phyloP scores from a whole-genome alignment of 2,888 invertebrate genomes.

The Dryocosmus kuriphilus region DNA sequence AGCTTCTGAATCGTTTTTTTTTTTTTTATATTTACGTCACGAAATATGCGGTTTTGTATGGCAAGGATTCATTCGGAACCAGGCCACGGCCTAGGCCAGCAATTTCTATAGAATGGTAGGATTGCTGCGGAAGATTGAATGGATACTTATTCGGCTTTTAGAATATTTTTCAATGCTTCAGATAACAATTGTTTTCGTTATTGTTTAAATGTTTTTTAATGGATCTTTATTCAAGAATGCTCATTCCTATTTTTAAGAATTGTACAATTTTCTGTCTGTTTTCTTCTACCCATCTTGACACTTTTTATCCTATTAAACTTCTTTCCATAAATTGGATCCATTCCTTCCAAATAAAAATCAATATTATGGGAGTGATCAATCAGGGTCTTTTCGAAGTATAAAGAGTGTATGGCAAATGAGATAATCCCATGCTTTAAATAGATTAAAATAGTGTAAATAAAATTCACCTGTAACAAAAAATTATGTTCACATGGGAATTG shows the following conservation, averaged over 20 bases:
- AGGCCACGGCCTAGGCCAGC: slow-evolving; percentile 33
- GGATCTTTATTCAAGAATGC: neutral
- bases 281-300: too few species aligned
- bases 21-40: slow-evolving; percentile 27
- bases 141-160: neutral
- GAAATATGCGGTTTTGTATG: slow-evolving; percentile 4
- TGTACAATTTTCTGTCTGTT: too few species aligned
- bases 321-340: too few species aligned
- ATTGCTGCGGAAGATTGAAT: neutral
- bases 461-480: too few species aligned
- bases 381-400: too few species aligned
- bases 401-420: too few species aligned
- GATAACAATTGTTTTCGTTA: neutral
- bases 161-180: neutral
- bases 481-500: too few species aligned
- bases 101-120: slow-evolving; percentile 7
- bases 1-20: slow-evolving; percentile 18
- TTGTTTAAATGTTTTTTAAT: neutral
- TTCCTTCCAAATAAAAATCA: too few species aligned
- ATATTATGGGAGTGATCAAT: too few species aligned
- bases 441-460: too few species aligned
- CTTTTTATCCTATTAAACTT: too few species aligned
- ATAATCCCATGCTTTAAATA: too few species aligned
- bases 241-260: neutral
- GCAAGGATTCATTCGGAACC: slow-evolving; percentile 5